Evolutionary conservation across 2,888 invertebrate species (phyloP).

Genomic region (Formica aserva): DNA sequence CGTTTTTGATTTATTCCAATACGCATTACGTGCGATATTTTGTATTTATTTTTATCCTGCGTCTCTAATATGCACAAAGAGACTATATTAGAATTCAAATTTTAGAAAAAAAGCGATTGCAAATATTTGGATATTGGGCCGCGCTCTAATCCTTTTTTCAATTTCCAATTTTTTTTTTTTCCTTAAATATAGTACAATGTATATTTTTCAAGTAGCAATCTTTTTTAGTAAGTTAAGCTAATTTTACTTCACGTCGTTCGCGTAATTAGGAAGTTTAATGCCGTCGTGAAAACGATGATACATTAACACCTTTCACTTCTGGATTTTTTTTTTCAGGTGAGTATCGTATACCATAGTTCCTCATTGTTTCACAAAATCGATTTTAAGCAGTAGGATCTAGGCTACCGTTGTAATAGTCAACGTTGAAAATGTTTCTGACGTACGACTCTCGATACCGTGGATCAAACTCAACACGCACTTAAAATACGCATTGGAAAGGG

Average conservation of each 20-base stretch:
- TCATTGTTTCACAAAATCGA: slow-evolving; percentile 26
- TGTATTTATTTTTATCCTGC: neutral
- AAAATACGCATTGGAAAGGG: slow-evolving; percentile 1
- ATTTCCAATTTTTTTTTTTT: neutral
- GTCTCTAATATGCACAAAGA: neutral
- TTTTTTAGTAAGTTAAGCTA: neutral
- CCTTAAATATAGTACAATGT: neutral
- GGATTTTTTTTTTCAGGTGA: slow-evolving; percentile 2
- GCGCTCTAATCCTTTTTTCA: neutral
- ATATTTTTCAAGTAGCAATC: neutral
- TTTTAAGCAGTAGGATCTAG: neutral
- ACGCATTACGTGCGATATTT: neutral
- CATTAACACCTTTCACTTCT: neutral
- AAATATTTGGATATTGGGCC: neutral
- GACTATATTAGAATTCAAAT: neutral
- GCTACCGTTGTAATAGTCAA: neutral
- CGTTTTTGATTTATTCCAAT: neutral
- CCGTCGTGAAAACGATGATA: neutral
- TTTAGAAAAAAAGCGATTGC: neutral
- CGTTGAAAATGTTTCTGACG: slow-evolving; percentile 1
- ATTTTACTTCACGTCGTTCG: slow-evolving; percentile 8
- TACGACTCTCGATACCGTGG: neutral
- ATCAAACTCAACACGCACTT: neutral
- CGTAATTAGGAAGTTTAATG: slow-evolving; percentile 11
- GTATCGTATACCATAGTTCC: slow-evolving; percentile 10